Evolutionary conservation across 2,113 vertebrate species (phyloP).

Genomic region (Cnemophilus loriae): DNA sequence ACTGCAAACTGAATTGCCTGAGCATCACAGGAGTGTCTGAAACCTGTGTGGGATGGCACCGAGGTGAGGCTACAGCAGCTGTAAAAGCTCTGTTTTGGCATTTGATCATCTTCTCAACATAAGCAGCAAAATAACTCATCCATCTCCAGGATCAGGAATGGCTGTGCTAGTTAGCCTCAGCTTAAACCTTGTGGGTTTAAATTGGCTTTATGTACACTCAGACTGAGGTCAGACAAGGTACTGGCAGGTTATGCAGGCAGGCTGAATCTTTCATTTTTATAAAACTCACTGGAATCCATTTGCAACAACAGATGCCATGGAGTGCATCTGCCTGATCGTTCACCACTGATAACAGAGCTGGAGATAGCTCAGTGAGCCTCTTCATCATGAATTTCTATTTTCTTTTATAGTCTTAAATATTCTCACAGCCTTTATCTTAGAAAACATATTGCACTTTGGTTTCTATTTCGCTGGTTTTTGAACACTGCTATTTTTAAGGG

Average conservation of each 20-base stretch:
- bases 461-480: background rate
- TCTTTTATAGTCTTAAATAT: conserved; percentile 17
- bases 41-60: background rate
- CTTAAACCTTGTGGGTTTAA: background rate
- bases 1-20: background rate
- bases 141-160: background rate
- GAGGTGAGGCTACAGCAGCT: background rate
- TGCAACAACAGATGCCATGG: background rate
- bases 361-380: background rate
- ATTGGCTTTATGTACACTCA: background rate
- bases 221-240: background rate
- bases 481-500: background rate
- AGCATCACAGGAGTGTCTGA: background rate
- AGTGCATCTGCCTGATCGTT: background rate
- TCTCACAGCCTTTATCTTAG: background rate
- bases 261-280: background rate
- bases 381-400: conserved; percentile 4
- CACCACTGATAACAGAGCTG: background rate
- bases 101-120: background rate
- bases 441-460: background rate
- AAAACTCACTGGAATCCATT: background rate
- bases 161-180: background rate
- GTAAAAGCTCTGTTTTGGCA: background rate
- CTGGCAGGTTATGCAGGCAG: background rate
- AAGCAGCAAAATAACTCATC: background rate